Evolutionary conservation across 1,140 invertebrate genomes (phyloP).

Genomic region (Caerostris darwini): DNA sequence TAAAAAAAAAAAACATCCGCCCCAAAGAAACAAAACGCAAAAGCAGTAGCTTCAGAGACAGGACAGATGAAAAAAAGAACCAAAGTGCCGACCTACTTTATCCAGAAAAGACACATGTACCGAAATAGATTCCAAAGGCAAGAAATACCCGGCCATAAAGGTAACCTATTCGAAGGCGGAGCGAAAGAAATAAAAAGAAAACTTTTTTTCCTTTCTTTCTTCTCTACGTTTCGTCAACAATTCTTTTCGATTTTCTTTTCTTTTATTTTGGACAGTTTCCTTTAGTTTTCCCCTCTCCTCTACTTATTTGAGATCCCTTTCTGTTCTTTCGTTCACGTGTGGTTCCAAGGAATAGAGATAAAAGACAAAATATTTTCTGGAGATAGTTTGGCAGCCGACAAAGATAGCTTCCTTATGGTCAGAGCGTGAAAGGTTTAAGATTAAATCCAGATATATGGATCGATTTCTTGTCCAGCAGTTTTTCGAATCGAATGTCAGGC

Average conservation of each 20-base stretch:
- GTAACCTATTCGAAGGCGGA: background rate
- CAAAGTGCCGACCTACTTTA: background rate
- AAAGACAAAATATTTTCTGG: constrained; percentile 48
- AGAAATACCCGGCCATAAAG: constrained; percentile 47
- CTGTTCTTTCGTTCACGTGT: background rate
- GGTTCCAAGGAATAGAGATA: background rate
- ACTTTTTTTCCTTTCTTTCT: background rate
- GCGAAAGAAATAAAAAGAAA: background rate
- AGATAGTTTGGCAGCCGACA: constrained; percentile 45
- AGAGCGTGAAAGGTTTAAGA: constrained; percentile 49
- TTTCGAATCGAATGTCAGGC: background rate
- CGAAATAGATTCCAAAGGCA: constrained; percentile 36
- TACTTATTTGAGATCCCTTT: constrained; percentile 6
- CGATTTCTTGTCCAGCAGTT: background rate
- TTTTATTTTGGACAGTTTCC: background rate
- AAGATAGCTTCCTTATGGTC: constrained; percentile 47
- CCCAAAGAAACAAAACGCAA: background rate
- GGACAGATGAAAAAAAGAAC: background rate
- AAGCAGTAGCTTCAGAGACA: background rate
- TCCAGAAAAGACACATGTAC: constrained; percentile 22
- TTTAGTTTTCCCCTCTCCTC: background rate
- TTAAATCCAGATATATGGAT: background rate
- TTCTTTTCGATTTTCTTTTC: background rate
- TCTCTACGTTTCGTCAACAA: background rate
- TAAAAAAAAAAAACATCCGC: too few relatives aligned